Evolutionary conservation across 2,888 invertebrate species (phyloP).

Genomic region (Bombylius major): DNA sequence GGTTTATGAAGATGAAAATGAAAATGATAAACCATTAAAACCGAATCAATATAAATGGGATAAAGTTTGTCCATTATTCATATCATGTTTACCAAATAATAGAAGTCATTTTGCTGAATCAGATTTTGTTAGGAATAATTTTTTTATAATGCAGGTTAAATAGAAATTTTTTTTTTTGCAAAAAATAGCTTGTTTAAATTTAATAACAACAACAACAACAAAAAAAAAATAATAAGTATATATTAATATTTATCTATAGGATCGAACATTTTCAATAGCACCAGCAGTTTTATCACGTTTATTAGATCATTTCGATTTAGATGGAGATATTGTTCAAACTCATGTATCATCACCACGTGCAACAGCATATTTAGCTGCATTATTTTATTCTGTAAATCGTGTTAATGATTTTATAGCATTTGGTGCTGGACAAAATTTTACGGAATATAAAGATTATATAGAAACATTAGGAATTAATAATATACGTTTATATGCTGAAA

Average conservation of each 20-base stretch:
- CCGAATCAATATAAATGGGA: slow-evolving; percentile 33
- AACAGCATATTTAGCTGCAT: slow-evolving; percentile 63
- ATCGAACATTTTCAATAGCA: slow-evolving; percentile 67
- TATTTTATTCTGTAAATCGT: slow-evolving; percentile 45
- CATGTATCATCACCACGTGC: slow-evolving; percentile 68
- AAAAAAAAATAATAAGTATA: no score
- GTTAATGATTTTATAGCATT: slow-evolving; percentile 48
- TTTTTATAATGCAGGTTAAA: slow-evolving; percentile 45
- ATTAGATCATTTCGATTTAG: slow-evolving; percentile 45
- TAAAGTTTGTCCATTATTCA: slow-evolving; percentile 40
- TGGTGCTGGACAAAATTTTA: slow-evolving; percentile 41
- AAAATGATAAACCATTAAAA: slow-evolving; percentile 16
- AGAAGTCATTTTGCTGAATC: slow-evolving; percentile 44
- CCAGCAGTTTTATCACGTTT: slow-evolving; percentile 62
- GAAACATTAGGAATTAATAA: slow-evolving; percentile 53
- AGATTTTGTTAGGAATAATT: slow-evolving; percentile 40
- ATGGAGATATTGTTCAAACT: slow-evolving; percentile 65
- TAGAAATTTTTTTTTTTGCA: neutral
- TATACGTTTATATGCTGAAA: slow-evolving; percentile 39
- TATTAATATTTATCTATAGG: slow-evolving; percentile 37
- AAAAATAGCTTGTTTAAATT: neutral
- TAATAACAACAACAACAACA: no score
- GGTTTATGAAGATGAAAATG: slow-evolving; percentile 14
- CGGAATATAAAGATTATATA: slow-evolving; percentile 56
- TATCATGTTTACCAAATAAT: slow-evolving; percentile 43